Conservation (phyloP, 2,888 invertebrate species). For the Lasioglossum marginatum region DNA sequence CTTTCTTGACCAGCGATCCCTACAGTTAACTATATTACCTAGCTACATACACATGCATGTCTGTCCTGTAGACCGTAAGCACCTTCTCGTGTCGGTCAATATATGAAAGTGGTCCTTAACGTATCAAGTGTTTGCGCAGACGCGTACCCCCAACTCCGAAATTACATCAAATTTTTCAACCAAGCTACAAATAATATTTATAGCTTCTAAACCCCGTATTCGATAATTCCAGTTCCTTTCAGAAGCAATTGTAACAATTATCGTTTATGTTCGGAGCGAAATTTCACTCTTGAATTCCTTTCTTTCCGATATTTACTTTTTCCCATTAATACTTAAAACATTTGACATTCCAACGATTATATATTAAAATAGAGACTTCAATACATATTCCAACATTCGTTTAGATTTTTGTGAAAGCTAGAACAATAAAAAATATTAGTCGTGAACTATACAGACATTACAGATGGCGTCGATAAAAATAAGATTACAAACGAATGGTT, state of each 20-base stretch:
- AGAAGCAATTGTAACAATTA: not conserved
- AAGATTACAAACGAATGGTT: too few relatives aligned
- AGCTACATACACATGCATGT: not conserved
- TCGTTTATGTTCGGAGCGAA: too few relatives aligned
- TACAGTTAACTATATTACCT: not conserved
- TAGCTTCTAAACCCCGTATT: not conserved
- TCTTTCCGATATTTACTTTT: too few relatives aligned
- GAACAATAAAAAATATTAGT: too few relatives aligned
- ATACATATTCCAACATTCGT: too few relatives aligned
- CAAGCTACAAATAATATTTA: not conserved
- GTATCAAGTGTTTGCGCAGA: conserved; percentile 14
- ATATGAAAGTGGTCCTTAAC: conserved; percentile 5
- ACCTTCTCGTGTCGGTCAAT: conserved; percentile 22
- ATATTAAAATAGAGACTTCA: too few relatives aligned
- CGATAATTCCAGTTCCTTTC: not conserved
- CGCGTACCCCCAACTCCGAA: not conserved
- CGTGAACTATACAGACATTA: too few relatives aligned
- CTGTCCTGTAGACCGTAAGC: not conserved
- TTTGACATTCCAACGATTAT: too few relatives aligned
- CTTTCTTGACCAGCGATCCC: not conserved
- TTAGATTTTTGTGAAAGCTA: too few relatives aligned
- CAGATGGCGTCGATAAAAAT: too few relatives aligned
- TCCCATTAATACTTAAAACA: too few relatives aligned
- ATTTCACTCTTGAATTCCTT: too few relatives aligned
- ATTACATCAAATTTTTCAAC: conserved; percentile 11